phyloP scores from a whole-genome alignment of 2,888 invertebrate species.

The Argynnis bischoffii region DNA sequence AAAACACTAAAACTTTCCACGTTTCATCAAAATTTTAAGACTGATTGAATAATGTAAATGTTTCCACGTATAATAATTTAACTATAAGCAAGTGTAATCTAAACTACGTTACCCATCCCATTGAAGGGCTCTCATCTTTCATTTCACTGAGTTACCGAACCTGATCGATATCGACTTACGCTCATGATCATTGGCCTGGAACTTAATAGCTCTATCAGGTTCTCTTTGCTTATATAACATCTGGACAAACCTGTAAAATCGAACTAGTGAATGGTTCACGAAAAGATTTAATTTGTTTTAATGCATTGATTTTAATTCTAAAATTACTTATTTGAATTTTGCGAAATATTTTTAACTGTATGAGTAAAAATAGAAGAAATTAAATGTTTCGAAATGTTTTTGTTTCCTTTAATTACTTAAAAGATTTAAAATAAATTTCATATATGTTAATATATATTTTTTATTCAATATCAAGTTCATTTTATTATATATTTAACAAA shows the following conservation, averaged over 20 bases:
- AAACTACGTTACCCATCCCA: constrained; percentile 10
- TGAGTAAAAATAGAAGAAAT: too few relatives aligned
- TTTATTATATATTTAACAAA: too few relatives aligned
- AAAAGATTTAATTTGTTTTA: neutral
- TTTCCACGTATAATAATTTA: neutral
- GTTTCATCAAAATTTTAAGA: neutral
- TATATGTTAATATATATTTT: too few relatives aligned
- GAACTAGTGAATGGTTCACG: neutral
- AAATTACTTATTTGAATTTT: too few relatives aligned
- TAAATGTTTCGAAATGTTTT: neutral
- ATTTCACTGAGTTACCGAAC: constrained; percentile 27
- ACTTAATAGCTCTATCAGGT: constrained; percentile 23
- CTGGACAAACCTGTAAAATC: constrained; percentile 4
- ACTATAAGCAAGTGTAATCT: constrained; percentile 7
- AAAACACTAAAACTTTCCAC: neutral
- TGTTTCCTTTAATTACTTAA: neutral
- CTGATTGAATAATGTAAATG: neutral
- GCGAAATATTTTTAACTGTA: too few relatives aligned
- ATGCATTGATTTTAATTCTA: too few relatives aligned
- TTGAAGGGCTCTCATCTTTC: constrained; percentile 28
- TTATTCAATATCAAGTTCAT: too few relatives aligned
- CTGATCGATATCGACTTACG: constrained; percentile 28
- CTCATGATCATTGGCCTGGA: constrained; percentile 17
- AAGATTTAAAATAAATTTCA: neutral
- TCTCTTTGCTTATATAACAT: constrained; percentile 27